phyloP scores from a whole-genome alignment of 2,797 vertebrate species.

The Artibeus jamaicensis region DNA sequence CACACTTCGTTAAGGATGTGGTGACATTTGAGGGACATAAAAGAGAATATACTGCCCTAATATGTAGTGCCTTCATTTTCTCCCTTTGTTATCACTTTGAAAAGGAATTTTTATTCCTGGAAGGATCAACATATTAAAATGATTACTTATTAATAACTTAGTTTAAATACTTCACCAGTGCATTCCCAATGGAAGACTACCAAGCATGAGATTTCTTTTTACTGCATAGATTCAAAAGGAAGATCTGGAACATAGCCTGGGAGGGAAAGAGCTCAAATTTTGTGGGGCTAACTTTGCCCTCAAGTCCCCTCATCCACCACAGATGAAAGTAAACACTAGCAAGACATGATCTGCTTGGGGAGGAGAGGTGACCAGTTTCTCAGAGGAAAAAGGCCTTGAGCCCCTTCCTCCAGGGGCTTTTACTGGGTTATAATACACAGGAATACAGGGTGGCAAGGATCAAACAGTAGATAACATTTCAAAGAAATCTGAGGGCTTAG shows the following conservation, averaged over 20 bases:
- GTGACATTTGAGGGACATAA: neutral
- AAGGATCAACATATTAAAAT: neutral
- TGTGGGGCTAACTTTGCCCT: too few relatives aligned
- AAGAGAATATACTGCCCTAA: neutral
- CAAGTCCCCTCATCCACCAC: too few relatives aligned
- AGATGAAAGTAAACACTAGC: too few relatives aligned
- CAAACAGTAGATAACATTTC: too few relatives aligned
- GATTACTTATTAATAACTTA: neutral
- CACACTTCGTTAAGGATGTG: neutral
- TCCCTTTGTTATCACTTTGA: neutral
- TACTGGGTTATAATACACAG: too few relatives aligned
- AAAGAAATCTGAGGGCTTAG: too few relatives aligned
- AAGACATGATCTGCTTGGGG: too few relatives aligned
- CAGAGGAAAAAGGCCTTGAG: too few relatives aligned
- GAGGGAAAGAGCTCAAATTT: neutral
- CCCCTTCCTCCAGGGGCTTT: too few relatives aligned
- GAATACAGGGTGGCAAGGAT: too few relatives aligned
- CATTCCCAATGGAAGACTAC: neutral
- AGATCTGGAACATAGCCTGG: neutral
- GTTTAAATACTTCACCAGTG: neutral
- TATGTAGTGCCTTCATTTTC: neutral
- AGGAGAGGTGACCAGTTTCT: too few relatives aligned
- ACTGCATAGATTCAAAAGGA: neutral
- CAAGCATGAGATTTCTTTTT: neutral
- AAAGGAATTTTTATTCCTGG: neutral